Base-by-base conservation (phyloP, 1,140 invertebrate species). In the Pseudobourletiella spinata region DNA sequence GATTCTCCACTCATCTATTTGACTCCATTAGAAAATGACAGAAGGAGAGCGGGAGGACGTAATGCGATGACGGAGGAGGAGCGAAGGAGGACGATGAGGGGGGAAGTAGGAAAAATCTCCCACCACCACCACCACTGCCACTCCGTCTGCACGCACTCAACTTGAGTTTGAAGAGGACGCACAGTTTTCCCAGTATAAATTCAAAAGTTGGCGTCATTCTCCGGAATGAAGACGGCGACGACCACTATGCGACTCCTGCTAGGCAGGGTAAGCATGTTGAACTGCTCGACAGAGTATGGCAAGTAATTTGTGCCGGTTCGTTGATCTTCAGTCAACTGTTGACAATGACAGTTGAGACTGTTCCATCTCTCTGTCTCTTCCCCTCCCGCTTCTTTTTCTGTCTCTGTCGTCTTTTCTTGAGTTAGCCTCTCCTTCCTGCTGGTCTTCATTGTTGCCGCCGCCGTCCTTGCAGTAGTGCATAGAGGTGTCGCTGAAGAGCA, bases 21-120 rank as follows among this genome's bases (percentile, higher is more conserved):
- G 29, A 55, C 26, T 55, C 52, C 52, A 55, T 35, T 55, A 55
- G 52, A 35, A 55, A 55, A 55, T 55, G 52, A 55, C 25, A 55
- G 52, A 55, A n/a, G 18, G 46, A 48, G 46, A 48, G 22, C 16
- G 46, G 11, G 46, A n/a, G n/a, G n/a, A n/a, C n/a, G 46, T n/a
- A 48, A 39, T 39, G 32, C 32, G n/a, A 39, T 39, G 32, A 39
- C 8, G 32, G n/a, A 39, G 32, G 32, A 39, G 32, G 8, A 39
- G 32, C 32, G 32, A 39, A 26, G 28, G 24, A 26, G 25, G 6
- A 26, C n/a, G 24, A n/a, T 26, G 24, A 6, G n/a, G 24, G 22
- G 14, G n/a, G n/a, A 46, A 46, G 18, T 14, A 46, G 8, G 18
- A 14, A 46, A 46, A 46, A 14, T 11, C 8, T 39, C 32, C n/a